Conservation (phyloP, 2,888 invertebrate genomes). For the Drosophila vallismaia region DNA sequence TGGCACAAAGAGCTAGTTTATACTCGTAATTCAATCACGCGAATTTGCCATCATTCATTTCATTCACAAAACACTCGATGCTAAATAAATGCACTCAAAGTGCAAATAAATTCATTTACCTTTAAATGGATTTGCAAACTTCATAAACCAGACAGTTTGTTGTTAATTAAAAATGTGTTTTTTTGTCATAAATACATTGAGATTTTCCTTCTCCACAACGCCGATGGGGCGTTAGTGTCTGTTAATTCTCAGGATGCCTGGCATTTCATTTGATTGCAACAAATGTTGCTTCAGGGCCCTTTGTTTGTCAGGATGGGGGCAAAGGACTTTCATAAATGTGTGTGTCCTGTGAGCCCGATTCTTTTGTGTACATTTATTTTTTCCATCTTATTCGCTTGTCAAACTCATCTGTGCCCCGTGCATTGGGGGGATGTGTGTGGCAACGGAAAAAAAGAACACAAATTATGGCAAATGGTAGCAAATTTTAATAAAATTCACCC, state of each 20-base stretch:
- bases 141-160: conserved; percentile 49
- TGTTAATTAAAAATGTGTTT: conserved; percentile 38
- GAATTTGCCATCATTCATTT: conserved; percentile 48
- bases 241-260: conserved; percentile 57
- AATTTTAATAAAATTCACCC: conserved; percentile 78
- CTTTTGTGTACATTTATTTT: conserved; percentile 33
- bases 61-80: conserved; percentile 35
- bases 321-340: conserved; percentile 4
- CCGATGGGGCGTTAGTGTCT: conserved; percentile 34
- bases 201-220: not conserved
- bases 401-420: conserved; percentile 70
- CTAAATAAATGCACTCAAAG: conserved; percentile 41
- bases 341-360: conserved; percentile 1
- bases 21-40: conserved; percentile 18
- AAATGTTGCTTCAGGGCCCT: conserved; percentile 54
- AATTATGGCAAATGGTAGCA: conserved; percentile 79
- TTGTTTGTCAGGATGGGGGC: not conserved
- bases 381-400: conserved; percentile 68
- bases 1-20: conserved; percentile 12
- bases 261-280: conserved; percentile 62
- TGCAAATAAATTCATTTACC: conserved; percentile 44
- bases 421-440: conserved; percentile 38
- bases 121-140: conserved; percentile 66
- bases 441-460: conserved; percentile 57
- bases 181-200: conserved; percentile 35